Evolutionary conservation across 2,888 invertebrate species (phyloP), one percentile per base, ranked within the genome.

Genomic region (Bugula neritina): DNA sequence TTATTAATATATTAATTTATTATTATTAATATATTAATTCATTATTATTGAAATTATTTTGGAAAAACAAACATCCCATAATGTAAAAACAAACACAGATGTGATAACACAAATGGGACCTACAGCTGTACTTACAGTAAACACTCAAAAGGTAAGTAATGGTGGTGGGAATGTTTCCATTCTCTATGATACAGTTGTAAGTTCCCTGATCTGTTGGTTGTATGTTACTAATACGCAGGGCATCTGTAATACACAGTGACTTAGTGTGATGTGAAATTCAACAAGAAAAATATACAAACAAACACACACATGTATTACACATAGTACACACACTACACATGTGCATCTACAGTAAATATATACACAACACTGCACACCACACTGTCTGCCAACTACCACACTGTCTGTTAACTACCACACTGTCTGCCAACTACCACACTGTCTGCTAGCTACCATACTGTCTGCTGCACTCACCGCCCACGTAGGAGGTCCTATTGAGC

Each of bases 161-260:
- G n/a, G 35, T 21, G 2, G 31, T 5, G 2, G 31, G 63, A 31
- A 10, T 63, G 31, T 27, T 31, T 10, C 75, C 76, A 75, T 80
- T 79, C 69, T 76, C 75, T 0, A 79, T 81, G 43, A 77, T 76
- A 73, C 82, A 82, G 21, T 81, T 77, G 73, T 82, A 82, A 0
- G 81, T 81, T 1, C 82, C 82, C 23, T 76, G 75, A 74, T 82
- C 82, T 58, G 75, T 76, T 21, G 74, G 72, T 52, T 77, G 76
- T 34, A 81, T 77, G 71, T 80, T 77, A 29, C 75, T 74, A 1
- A 82, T 77, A 57, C 77, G 74, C 21, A 81, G 74, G 74, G 79
- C 81, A 71, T 80, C 81, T 80, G 74, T 17, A 73, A 63, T 25
- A 55, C 23, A 55, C 23, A 55, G 25, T 55, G 52, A 13, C 52